Evolutionary conservation across 1,140 invertebrate species (phyloP), one percentile per base, ranked within the genome.

Genomic region (Alviniconcha marisindica): DNA sequence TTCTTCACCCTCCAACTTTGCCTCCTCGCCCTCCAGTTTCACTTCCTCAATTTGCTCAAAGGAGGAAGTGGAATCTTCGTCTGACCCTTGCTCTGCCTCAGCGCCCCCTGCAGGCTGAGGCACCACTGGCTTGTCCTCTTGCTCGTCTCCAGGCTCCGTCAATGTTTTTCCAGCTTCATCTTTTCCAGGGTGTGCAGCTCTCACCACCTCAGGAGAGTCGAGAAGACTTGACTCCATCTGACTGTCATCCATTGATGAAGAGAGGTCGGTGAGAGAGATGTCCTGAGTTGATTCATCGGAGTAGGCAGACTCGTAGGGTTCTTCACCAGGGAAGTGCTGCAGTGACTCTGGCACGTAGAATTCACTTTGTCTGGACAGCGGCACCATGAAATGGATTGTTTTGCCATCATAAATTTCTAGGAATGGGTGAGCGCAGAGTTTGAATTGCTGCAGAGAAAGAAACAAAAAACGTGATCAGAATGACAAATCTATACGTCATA

Each of bases 371-470:
- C 90, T 92, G 5, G 93, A 91, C 36, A 94, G 86, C 14, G 94
- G 94, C 7, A 92, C 92, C 74, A 94, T 87, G 86, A 93, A 94
- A 15, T 90, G 73, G 18, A 94, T 94, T 56, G 85, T 84, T 10
- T 88, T 79, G 36, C 84, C 89, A 87, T 93, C 91, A 85, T 94
- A 94, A 14, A 94, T 88, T 87, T 94, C 94, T 10, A 94, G 86
- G 73, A 92, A 90, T 33, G 94, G 94, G 87, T 93, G 92, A n/a
- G 93, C 93, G 88, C 93, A 93, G 40, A 94, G 87, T 60, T 91
- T 91, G 24, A 90, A 89, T 40, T 92, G 90, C 94, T 94, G 88
- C 69, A 77, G 31, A 83, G 83, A 42, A 82, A 28, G 54, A 51
- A 48, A 44, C n/a, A n/a, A n/a, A n/a, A n/a, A n/a, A n/a, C n/a